Base-by-base conservation (phyloP, 2,113 vertebrate species). In the Lepidothrix coronata region DNA sequence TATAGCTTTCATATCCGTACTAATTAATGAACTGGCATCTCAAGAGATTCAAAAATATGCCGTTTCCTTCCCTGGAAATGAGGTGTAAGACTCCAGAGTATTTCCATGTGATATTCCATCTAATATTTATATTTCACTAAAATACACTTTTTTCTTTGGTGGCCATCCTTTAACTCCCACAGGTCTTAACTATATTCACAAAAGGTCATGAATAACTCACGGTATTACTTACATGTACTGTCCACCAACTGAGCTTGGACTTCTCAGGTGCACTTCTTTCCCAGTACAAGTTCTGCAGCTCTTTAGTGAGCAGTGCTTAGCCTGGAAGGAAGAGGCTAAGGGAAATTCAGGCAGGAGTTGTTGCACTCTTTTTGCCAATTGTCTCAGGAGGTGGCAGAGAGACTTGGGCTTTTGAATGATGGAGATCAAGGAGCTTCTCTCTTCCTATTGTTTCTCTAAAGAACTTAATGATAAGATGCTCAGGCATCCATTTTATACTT, bases 1-100 rank as follows among this genome's bases (percentile, higher is more conserved):
- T 87, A 30, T 84, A 72, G 72, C 83, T 81, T 92, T 84, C 80
- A 88, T 75, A 96, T 91, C 73, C 54, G 8, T 72, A 23, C 80
- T 93, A 94, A 96, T 96, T 96, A 96, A 91, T 93, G 85, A 93
- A 41, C 59, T 96, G 65, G 70, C 44, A 91, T n/a, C 93, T 88
- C 93, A 54, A 58, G 83, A 89, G 88, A 85, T 61, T 95, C 4
- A 57, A 65, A 95, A 93, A 88, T 86, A 57, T 4, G 25, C 33
- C 8, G 88, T 94, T 89, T 91, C 44, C 25, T 91, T 86, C 92
- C 65, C 92, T 92, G 82, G 35, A 86, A 96, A 85, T 75, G 31
- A 84, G 91, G n/a, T 87, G 37, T 82, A 91, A 86, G 27, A 20
- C 95, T 83, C 83, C 28, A 46, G 92, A 93, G 90, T 59, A 89